Conservation (phyloP, 1,140 invertebrate genomes). For the Hylaeus volcanicus region DNA sequence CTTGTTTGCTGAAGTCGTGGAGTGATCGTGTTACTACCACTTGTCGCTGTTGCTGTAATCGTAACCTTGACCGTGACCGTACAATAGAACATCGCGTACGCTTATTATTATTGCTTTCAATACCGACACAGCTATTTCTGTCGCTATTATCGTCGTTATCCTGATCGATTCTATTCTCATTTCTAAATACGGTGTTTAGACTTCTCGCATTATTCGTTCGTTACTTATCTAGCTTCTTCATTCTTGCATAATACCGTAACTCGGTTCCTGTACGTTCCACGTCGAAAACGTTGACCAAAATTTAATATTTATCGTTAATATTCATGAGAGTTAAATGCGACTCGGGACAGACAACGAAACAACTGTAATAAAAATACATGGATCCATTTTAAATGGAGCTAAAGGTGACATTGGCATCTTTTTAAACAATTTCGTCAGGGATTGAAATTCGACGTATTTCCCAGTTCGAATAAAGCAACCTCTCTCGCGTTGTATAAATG, state of each 20-base stretch:
- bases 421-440: too few relatives aligned
- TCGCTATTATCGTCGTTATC: accelerated
- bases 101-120: neutral
- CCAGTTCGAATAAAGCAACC: too few relatives aligned
- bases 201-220: neutral
- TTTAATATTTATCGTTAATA: too few relatives aligned
- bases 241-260: neutral
- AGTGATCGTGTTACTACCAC: neutral
- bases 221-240: neutral
- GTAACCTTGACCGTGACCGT: neutral
- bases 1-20: neutral
- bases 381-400: too few relatives aligned
- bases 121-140: neutral
- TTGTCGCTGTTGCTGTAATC: neutral
- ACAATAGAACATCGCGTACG: neutral
- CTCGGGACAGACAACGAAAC: too few relatives aligned
- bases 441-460: too few relatives aligned
- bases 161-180: neutral
- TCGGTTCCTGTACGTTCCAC: too few relatives aligned
- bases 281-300: too few relatives aligned
- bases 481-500: too few relatives aligned
- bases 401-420: too few relatives aligned
- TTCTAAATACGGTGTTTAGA: neutral
- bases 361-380: too few relatives aligned
- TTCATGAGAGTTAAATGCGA: too few relatives aligned